Base-by-base conservation (phyloP, 2,888 invertebrate genomes). In the Pammene fasciana region DNA sequence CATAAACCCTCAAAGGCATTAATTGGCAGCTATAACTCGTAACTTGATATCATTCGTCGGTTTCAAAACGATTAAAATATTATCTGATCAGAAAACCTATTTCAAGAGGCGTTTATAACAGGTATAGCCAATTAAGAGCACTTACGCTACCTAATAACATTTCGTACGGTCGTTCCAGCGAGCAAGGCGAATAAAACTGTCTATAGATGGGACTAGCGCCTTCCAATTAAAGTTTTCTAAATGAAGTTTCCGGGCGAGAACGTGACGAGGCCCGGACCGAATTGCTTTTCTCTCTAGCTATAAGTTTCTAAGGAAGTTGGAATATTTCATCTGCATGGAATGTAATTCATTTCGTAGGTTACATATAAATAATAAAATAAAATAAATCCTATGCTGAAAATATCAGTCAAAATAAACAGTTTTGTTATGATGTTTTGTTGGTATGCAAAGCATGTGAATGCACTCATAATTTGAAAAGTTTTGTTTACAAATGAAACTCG, bases 221-320 rank as follows among this genome's bases (percentile, higher is more conserved):
- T 87, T 87, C 85, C 82, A 87, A 88, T 88, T 88, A 87, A 87
- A 88, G 83, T 87, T 89, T 84, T 80, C 81, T 79, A 76, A 62
- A 72, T 76, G 79, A 80, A 84, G 79, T 84, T 84, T 78, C 77
- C 77, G 74, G 74, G 72, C 71, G 79, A 74, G 79, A 73, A 80
- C 79, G 79, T 80, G 80, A 78, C 78, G 75, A 74, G 74, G 76
- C 72, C 70, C 67, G 67, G 45, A 65, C 60, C 54, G 66, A 65
- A 66, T 60, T 70, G 65, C 48, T 66, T 48, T 67, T 62, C 50
- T 67, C 54, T 52, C 57, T 34, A 45, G 52, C 61, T 45, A 61
- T 54, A 54, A 45, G 67, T 55, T 45, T 54, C 14, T 38, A 9
- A 60, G 0, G 34, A 45, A 54, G 36, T 26, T 60, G 36, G 43